Conservation (phyloP, 2,888 invertebrate genomes). For the Copidosoma aretas region DNA sequence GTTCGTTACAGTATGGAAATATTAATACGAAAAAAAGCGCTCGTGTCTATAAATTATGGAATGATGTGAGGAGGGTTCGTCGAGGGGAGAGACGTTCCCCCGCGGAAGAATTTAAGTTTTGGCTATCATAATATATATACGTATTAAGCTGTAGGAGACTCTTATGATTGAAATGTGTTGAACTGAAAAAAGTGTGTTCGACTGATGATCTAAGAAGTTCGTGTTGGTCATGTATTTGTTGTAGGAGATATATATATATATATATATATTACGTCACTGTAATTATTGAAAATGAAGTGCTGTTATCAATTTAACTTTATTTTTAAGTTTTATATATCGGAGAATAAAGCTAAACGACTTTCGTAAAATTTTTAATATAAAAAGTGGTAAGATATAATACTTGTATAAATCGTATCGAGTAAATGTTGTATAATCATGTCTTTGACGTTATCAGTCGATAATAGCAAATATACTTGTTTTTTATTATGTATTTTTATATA, state of each 20-base stretch:
- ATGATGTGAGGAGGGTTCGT: slow-evolving; percentile 27
- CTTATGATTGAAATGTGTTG: background rate
- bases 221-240: background rate
- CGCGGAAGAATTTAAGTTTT: background rate
- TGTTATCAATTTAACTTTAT: slow-evolving; percentile 1
- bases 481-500: background rate
- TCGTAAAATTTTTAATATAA: slow-evolving; percentile 22
- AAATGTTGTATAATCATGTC: slow-evolving; percentile 20
- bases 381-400: slow-evolving; percentile 27
- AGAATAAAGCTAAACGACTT: slow-evolving; percentile 12
- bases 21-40: background rate
- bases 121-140: background rate
- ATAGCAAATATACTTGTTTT: slow-evolving; percentile 3
- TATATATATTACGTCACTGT: background rate
- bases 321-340: background rate
- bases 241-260: too few species aligned
- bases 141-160: background rate
- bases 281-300: slow-evolving; percentile 13
- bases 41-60: slow-evolving; percentile 38
- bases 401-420: slow-evolving; percentile 20
- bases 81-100: too few species aligned
- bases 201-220: background rate
- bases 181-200: background rate
- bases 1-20: slow-evolving; percentile 40
- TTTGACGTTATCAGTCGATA: slow-evolving; percentile 19